Evolutionary conservation across 2,888 invertebrate species (phyloP).

Genomic region (Eupithecia tripunctaria): DNA sequence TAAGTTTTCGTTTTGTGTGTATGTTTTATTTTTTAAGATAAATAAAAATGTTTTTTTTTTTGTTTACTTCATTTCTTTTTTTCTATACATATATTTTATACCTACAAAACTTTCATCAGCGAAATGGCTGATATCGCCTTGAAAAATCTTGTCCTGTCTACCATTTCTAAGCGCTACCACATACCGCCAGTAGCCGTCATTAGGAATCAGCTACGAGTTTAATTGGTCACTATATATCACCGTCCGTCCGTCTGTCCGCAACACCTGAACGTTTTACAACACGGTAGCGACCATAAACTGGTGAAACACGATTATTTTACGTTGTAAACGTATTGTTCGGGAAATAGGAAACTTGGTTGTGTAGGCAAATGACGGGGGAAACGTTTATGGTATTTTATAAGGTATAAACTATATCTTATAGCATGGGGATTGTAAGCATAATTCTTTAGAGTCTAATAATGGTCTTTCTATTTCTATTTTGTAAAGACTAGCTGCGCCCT

Average conservation of each 20-base stretch:
- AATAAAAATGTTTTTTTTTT: no score
- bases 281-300: constrained; percentile 79
- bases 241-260: constrained; percentile 54
- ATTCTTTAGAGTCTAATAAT: not conserved
- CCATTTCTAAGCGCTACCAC: constrained; percentile 40
- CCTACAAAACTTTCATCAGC: not conserved
- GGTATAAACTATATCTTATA: constrained; percentile 10
- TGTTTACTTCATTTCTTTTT: no score
- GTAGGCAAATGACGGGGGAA: constrained; percentile 21
- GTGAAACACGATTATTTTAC: constrained; percentile 70
- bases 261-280: constrained; percentile 64
- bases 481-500: no score
- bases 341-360: constrained; percentile 32
- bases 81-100: no score
- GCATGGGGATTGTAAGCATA: not conserved
- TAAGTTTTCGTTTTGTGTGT: no score
- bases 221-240: constrained; percentile 79
- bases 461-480: not conserved
- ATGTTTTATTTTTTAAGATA: no score
- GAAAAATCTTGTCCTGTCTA: constrained; percentile 35
- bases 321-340: constrained; percentile 50
- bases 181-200: constrained; percentile 74
- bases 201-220: constrained; percentile 70
- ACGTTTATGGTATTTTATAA: constrained; percentile 27
- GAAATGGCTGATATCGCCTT: not conserved